These are phyloP conservation scores for Oncorhynchus clarkii DNA, from an alignment of 2,113 vertebrate species.

Conservation along the genomic window DNA sequence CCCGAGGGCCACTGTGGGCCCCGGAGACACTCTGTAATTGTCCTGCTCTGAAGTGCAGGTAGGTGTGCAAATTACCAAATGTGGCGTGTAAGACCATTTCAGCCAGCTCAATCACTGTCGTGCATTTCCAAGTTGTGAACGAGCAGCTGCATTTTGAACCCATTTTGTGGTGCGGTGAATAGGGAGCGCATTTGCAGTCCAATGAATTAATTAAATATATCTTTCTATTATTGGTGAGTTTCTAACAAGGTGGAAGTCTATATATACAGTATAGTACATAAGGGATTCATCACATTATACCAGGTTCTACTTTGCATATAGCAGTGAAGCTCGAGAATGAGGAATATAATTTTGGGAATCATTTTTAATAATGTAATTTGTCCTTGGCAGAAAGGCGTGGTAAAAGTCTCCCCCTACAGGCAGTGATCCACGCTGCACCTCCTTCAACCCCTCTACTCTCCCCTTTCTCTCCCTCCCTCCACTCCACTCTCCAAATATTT, in stretches of 20 bases:
- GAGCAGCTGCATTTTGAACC: slow-evolving; percentile 51
- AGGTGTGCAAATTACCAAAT: slow-evolving; percentile 81
- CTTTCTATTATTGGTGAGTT: neutral
- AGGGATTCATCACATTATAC: too few species aligned
- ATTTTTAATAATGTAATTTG: too few species aligned
- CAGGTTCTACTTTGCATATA: neutral
- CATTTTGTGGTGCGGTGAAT: slow-evolving; percentile 50
- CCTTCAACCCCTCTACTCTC: neutral
- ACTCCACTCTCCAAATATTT: slow-evolving; percentile 50
- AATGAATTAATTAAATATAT: slow-evolving; percentile 18
- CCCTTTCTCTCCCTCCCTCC: slow-evolving; percentile 47
- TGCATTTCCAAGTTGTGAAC: slow-evolving; percentile 61
- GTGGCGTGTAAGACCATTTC: slow-evolving; percentile 73
- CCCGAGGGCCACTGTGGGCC: slow-evolving; percentile 39
- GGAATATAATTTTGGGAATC: too few species aligned
- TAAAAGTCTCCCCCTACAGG: neutral
- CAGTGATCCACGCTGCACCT: neutral
- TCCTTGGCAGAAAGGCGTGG: too few species aligned
- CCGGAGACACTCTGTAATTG: slow-evolving; percentile 71
- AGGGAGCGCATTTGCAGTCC: slow-evolving; percentile 12
- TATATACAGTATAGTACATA: too few species aligned
- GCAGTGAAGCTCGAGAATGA: too few species aligned
- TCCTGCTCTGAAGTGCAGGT: slow-evolving; percentile 75
- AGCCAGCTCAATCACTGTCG: slow-evolving; percentile 68
- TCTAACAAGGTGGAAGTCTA: neutral